Conservation (phyloP, 1,140 invertebrate species). For the Drosophila melanogaster region Release_6_plus_ISO1_MT NT_037436.4:2252001-2252500, state of each 20-base stretch:
- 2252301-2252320: conserved; percentile 95
- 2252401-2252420: conserved; percentile 88
- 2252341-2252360: conserved; percentile 91
- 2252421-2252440: conserved; percentile 87
- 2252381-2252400: conserved; percentile 89
- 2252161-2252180: conserved; percentile 2
- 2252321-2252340: conserved; percentile 95
- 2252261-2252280: conserved; percentile 94
- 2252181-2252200: conserved; percentile 47
- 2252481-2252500: conserved; percentile 87
- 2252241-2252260: conserved; percentile 90
- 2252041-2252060: not conserved
- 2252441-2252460: conserved; percentile 90
- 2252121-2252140: conserved; percentile 35
- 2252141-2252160: conserved; percentile 5
- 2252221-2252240: not conserved
- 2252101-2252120: conserved; percentile 45
- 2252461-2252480: conserved; percentile 90
- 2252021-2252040: conserved; percentile 10
- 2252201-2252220: not conserved
- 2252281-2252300: conserved; percentile 93
- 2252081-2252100: conserved; percentile 27
- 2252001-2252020: conserved; percentile 8
- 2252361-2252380: conserved; percentile 91
- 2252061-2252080: conserved; percentile 1